Percentiles rank a stretch among this genome's conserved stretches.
phyloP scores from a whole-genome alignment of 2,888 invertebrate species.

The Hylaea fasciaria region DNA sequence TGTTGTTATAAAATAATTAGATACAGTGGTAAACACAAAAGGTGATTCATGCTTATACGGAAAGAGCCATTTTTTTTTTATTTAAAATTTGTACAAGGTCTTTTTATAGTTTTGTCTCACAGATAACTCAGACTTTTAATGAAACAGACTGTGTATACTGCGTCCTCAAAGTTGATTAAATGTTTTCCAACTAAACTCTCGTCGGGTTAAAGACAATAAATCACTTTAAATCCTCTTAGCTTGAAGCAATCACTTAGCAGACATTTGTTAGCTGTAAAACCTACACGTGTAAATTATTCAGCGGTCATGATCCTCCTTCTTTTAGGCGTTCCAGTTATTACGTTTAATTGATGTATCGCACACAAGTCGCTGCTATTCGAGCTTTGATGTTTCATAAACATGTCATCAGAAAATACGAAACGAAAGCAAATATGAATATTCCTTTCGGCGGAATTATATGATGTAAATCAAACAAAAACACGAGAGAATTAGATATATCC shows the following conservation, averaged over 20 bases:
- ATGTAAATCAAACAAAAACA: constrained; percentile 67
- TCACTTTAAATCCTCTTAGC: constrained; percentile 50
- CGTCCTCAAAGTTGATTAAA: constrained; percentile 31
- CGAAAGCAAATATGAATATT: constrained; percentile 42
- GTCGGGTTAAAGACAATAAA: constrained; percentile 47
- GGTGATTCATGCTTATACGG: too few relatives aligned
- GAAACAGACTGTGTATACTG: constrained; percentile 23
- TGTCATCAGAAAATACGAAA: constrained; percentile 36
- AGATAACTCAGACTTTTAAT: constrained; percentile 21
- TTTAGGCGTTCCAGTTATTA: constrained; percentile 15
- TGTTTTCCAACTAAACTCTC: constrained; percentile 26
- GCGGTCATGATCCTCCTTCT: constrained; percentile 46
- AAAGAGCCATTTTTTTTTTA: too few relatives aligned
- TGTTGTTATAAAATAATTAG: too few relatives aligned
- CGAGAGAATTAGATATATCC: constrained; percentile 63
- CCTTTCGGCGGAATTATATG: constrained; percentile 58
- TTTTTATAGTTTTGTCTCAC: not conserved
- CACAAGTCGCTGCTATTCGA: constrained; percentile 21
- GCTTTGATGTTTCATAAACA: constrained; percentile 32
- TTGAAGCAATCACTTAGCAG: constrained; percentile 57
- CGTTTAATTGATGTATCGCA: constrained; percentile 32
- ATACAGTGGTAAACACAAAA: too few relatives aligned
- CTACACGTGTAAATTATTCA: constrained; percentile 59
- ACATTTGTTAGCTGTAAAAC: constrained; percentile 50
- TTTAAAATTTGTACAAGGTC: too few relatives aligned